Base-by-base conservation (phyloP, 2,797 vertebrate genomes). In the Sebastes paucispinis region DNA sequence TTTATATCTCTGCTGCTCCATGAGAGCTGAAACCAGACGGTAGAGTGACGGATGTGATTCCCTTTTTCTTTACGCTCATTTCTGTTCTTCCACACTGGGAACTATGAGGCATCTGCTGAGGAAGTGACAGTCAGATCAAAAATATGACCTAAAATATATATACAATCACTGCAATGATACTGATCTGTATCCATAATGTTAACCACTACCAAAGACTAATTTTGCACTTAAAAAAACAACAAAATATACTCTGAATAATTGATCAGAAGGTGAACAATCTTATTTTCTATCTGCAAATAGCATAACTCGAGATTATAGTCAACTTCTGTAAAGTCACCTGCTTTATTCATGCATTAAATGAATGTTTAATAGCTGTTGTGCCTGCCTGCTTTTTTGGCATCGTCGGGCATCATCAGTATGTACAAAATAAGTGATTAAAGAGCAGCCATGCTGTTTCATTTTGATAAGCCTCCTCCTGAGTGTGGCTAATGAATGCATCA, bases 371-470 rank as follows among this genome's bases (percentile, higher is more conserved):
- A 31, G 31, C 34, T 6, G 20, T 6, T n/a, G 50, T 52, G 13
- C 5, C 47, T 25, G 27, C 29, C 34, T 58, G 32, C 64, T 66
- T 43, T 52, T 72, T 27, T 32, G 25, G n/a, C 50, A 39, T 39
- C 36, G 14, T 31, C 20, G 6, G 50, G 31, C 50, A 52, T 60
- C 58, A 5, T 67, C 47, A n/a, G 24, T 62, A 3, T 54, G 29
- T 29, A 59, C 29, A 68, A 60, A 62, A 8, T 36, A 73, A 59
- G 13, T 87, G 73, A 83, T 78, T 78, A 80, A 85, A 80, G 82
- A 77, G 72, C 57, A 72, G 65, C 29, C 81, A 43, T 68, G 59
- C 77, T 81, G 83, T 83, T 86, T 82, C 39, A 62, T 75, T 87
- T 78, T 20, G 6, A 65, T 68, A 55, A 25, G 24, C 66, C 75